A percentile compares a stretch with the other conserved stretches of the same genome.
Evolutionary conservation across 2,113 vertebrate genomes (phyloP).

Genomic region (Delphinus delphis): DNA sequence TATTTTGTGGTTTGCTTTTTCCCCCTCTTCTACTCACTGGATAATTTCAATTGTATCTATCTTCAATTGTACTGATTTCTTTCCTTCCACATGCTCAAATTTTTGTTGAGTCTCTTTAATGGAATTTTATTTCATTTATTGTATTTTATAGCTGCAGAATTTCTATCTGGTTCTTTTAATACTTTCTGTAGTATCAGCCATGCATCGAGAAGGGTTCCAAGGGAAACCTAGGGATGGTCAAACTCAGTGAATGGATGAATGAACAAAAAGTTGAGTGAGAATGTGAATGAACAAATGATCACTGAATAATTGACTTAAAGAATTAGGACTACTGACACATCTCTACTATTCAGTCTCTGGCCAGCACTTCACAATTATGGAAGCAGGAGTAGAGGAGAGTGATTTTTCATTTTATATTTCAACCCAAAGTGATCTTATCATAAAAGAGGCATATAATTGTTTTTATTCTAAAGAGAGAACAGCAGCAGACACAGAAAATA

Average conservation of each 20-base stretch:
- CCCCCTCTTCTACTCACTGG: background rate
- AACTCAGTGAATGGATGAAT: background rate
- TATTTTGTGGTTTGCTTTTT: background rate
- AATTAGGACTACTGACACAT: accelerated
- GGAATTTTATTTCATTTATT: background rate
- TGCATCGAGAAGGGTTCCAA: background rate
- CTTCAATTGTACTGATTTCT: background rate
- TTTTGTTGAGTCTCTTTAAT: background rate
- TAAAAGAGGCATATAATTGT: background rate
- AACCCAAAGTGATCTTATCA: background rate
- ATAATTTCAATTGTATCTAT: background rate
- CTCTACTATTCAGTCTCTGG: background rate
- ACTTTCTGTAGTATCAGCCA: background rate
- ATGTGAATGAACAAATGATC: background rate
- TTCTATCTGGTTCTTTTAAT: background rate
- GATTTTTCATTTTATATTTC: background rate
- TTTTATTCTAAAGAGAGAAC: background rate
- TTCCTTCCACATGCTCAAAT: background rate
- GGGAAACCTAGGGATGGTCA: background rate
- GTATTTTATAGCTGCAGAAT: background rate
- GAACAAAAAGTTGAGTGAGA: background rate
- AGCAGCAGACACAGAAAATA: background rate
- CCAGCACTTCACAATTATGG: background rate
- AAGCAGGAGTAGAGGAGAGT: background rate
- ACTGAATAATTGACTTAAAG: background rate